phyloP scores from a whole-genome alignment of 1,140 invertebrate species.

The Oedothorax gibbosus region DNA sequence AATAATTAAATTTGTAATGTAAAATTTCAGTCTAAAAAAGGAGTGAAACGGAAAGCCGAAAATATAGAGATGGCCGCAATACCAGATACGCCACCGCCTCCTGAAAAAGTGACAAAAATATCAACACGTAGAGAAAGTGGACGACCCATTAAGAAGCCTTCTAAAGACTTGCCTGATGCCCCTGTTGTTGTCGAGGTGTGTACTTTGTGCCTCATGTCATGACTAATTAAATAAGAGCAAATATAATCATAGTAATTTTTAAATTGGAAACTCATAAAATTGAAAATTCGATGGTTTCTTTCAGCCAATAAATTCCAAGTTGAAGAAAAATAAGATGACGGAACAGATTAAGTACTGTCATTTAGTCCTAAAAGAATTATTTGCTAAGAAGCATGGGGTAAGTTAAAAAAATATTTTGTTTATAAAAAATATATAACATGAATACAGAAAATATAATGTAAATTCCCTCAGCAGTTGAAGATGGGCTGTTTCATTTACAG shows the following conservation, averaged over 20 bases:
- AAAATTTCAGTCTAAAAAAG: conserved; percentile 80
- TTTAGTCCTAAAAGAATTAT: conserved; percentile 70
- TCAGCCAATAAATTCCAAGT: conserved; percentile 66
- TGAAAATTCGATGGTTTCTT: not conserved
- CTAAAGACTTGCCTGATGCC: conserved; percentile 73
- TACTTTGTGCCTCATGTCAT: not conserved
- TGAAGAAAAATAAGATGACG: conserved; percentile 69
- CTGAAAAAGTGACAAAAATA: conserved; percentile 74
- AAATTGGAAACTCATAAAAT: no score
- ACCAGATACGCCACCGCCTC: conserved; percentile 79
- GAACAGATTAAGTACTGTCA: conserved; percentile 71
- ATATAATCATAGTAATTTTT: no score
- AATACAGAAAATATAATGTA: no score
- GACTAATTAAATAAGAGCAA: no score
- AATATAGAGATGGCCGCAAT: no score
- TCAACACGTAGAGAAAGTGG: conserved; percentile 90
- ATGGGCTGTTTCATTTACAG: no score
- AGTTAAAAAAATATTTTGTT: conserved; percentile 2
- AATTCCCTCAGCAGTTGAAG: no score
- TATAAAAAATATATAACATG: no score
- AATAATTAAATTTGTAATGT: no score
- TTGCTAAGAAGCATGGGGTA: conserved; percentile 73
- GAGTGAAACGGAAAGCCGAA: conserved; percentile 98
- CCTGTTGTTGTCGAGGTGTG: conserved; percentile 27
- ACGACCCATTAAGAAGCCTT: conserved; percentile 92